Evolutionary conservation across 2,888 invertebrate species (phyloP), one percentile per base, ranked within the genome.

Genomic region (Conus canariensis): DNA sequence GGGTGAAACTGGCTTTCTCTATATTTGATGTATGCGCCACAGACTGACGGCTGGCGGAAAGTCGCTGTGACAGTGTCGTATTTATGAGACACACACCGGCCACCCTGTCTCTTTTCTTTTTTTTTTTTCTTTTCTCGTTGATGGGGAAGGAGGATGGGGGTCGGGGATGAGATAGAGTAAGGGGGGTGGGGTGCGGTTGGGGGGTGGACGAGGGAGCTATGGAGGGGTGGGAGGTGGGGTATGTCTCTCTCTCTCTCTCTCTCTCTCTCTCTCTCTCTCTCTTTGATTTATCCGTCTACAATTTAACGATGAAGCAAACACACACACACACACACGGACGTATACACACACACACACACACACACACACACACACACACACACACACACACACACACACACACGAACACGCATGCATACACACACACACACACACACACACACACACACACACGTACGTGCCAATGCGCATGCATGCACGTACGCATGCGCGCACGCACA

Each of bases 21-120:
- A 4, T 74, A 74, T 74, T 74, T 74, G 74, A 74, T 74, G n/a
- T 74, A 74, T 74, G n/a, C 74, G n/a, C 74, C 74, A 74, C n/a
- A 74, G 74, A 74, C n/a, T 74, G 74, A 74, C 9, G 74, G 8
- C 22, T 74, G 74, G 74, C 74, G 74, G 74, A 74, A 74, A 74
- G 25, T 1, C n/a, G n/a, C 25, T 1, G 22, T n/a, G 74, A 74
- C 74, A n/a, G 74, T 74, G 22, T 74, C n/a, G 74, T n/a, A 74
- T 74, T 74, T 74, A 74, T 74, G 74, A 74, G 9, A 22, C 22
- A 7, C 74, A n/a, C n/a, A n/a, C 9, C 45, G 45, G 74, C 45
- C 45, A 45, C 45, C 45, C 45, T 45, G 45, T 45, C 45, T 45
- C 45, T 1, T 45, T 30, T 30, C 2, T 2, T 45, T 45, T 45